A percentile compares a stretch with the other conserved stretches of the same genome.
phyloP scores from a whole-genome alignment of 2,888 invertebrate species.

The Drepana falcataria region DNA sequence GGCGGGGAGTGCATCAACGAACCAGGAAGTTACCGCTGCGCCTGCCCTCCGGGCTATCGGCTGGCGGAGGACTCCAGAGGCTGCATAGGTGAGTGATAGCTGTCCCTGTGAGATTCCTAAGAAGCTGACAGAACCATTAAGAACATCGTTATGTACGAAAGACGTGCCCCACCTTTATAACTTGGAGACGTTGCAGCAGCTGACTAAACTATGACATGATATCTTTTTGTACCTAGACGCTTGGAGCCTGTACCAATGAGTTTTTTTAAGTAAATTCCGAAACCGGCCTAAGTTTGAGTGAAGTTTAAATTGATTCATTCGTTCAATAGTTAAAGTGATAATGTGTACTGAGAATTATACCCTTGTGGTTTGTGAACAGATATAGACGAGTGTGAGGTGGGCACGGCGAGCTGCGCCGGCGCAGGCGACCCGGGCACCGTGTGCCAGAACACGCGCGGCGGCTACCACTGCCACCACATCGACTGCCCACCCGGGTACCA shows the following conservation, averaged over 20 bases:
- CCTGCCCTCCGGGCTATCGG: constrained; percentile 90
- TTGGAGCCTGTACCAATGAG: no score
- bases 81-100: constrained; percentile 84
- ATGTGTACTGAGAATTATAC: no score
- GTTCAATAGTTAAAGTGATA: no score
- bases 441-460: constrained; percentile 94
- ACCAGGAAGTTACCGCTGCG: constrained; percentile 93
- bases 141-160: no score
- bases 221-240: no score
- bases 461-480: constrained; percentile 91
- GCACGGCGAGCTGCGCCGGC: constrained; percentile 84
- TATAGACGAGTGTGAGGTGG: constrained; percentile 90
- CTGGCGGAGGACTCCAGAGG: constrained; percentile 86
- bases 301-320: no score
- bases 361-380: constrained; percentile 28
- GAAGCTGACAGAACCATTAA: no score
- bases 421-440: constrained; percentile 82
- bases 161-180: no score
- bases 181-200: no score
- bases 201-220: no score
- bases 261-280: no score
- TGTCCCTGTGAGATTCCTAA: not conserved
- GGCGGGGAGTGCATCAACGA: constrained; percentile 93
- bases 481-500: constrained; percentile 91
- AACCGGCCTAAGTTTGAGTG: no score